These are phyloP conservation scores for Chloroceryle amazona DNA, from an alignment of 2,797 vertebrate genomes.

Conservation along the genomic window DNA sequence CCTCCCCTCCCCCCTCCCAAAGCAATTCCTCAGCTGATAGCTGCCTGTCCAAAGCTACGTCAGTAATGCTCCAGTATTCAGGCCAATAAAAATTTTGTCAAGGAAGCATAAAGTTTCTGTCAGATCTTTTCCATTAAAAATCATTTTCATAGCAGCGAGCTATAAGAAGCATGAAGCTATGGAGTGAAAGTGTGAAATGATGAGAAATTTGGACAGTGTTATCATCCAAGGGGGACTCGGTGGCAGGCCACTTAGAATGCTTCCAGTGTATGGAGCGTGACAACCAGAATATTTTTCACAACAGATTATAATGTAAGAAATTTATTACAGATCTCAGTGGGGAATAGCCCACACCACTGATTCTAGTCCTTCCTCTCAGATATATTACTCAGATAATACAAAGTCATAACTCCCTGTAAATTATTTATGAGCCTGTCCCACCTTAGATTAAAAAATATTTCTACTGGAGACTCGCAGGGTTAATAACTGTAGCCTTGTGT, in stretches of 20 bases:
- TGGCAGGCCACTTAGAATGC: slow-evolving; percentile 51
- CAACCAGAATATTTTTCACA: neutral
- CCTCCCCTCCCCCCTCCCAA: neutral
- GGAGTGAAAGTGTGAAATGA: slow-evolving; percentile 56
- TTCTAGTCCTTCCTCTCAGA: neutral
- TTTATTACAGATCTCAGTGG: slow-evolving; percentile 23
- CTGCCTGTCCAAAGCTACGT: slow-evolving; percentile 32
- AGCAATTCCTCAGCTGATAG: slow-evolving; percentile 38
- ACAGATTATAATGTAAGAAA: slow-evolving; percentile 37
- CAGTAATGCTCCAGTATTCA: slow-evolving; percentile 48
- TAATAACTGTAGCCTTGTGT: slow-evolving; percentile 30
- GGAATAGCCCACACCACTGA: neutral
- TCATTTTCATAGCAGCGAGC: slow-evolving; percentile 49
- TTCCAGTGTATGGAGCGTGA: slow-evolving; percentile 2
- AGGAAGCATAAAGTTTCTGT: slow-evolving; percentile 60
- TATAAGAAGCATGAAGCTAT: neutral
- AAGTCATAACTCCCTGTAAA: slow-evolving; percentile 50
- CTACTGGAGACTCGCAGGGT: neutral
- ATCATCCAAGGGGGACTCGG: slow-evolving; percentile 54
- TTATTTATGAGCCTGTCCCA: slow-evolving; percentile 52
- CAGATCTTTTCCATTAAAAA: slow-evolving; percentile 50
- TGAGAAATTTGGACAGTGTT: slow-evolving; percentile 56
- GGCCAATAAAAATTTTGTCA: slow-evolving; percentile 65
- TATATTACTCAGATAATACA: slow-evolving; percentile 40
- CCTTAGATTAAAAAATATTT: slow-evolving; percentile 46